phyloP scores from a whole-genome alignment of 64 coral and sea anemone genomes.

The Orbicella faveolata region DNA sequence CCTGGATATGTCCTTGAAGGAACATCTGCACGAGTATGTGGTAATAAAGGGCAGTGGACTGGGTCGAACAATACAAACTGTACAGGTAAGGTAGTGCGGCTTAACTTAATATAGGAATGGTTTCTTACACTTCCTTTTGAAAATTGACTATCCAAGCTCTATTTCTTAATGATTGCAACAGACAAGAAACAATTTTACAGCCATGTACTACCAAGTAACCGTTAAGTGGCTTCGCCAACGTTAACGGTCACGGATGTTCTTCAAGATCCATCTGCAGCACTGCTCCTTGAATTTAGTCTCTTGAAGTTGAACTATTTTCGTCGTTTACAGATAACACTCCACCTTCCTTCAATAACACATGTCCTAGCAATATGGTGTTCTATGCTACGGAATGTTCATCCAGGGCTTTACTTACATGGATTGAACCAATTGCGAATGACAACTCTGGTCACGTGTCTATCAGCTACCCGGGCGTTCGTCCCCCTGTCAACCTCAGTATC shows the following conservation, averaged over 20 bases:
- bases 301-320: not conserved
- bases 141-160: no score
- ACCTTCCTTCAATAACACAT: conserved; percentile 20
- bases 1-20: conserved; percentile 27
- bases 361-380: conserved; percentile 3
- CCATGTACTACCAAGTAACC: no score
- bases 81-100: conserved; percentile 1
- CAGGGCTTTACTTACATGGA: conserved; percentile 4
- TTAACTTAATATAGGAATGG: no score
- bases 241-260: no score
- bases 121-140: no score
- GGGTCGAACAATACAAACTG: conserved; percentile 34
- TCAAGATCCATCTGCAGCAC: no score
- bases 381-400: not conserved
- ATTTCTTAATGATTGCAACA: no score
- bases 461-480: conserved; percentile 9
- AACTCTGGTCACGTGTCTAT: conserved; percentile 22
- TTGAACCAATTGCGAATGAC: conserved; percentile 7
- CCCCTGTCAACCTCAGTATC: conserved; percentile 9
- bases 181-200: no score
- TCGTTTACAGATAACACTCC: not conserved
- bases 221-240: no score
- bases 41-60: conserved; percentile 25
- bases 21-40: conserved; percentile 23
- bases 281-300: no score